Conservation (phyloP, 2,888 invertebrate species). For the Diaperis boleti region DNA sequence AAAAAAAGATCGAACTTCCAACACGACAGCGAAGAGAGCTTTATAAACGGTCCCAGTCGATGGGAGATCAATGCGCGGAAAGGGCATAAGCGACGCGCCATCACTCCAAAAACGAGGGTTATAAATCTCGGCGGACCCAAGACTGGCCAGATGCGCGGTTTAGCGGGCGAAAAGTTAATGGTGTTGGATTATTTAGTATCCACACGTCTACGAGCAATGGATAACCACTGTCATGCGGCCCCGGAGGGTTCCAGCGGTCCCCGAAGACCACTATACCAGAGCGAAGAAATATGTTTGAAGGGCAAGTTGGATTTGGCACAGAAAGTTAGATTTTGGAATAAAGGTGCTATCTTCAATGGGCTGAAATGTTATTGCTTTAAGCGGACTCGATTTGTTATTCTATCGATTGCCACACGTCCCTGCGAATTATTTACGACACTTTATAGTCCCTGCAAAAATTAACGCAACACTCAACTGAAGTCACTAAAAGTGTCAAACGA, state of each 20-base stretch:
- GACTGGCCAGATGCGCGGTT: conserved; percentile 49
- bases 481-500: too few relatives aligned
- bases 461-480: too few relatives aligned
- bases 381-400: too few relatives aligned
- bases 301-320: conserved; percentile 8
- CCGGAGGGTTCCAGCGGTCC: conserved; percentile 51
- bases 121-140: conserved; percentile 43
- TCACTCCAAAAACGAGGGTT: conserved; percentile 31
- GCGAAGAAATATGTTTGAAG: conserved; percentile 41
- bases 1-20: conserved; percentile 6
- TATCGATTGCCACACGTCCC: too few relatives aligned
- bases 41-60: conserved; percentile 44
- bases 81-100: conserved; percentile 31
- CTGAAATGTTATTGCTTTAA: background rate
- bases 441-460: too few relatives aligned
- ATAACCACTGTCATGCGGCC: conserved; percentile 64
- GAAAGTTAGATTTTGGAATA: background rate
- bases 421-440: too few relatives aligned
- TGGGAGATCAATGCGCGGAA: conserved; percentile 37
- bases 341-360: background rate
- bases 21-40: background rate
- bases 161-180: conserved; percentile 62
- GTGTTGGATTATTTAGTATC: conserved; percentile 67
- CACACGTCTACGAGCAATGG: conserved; percentile 63
- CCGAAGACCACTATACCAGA: conserved; percentile 40